phyloP scores from a whole-genome alignment of 2,797 vertebrate species.

The Botia kubotai region DNA sequence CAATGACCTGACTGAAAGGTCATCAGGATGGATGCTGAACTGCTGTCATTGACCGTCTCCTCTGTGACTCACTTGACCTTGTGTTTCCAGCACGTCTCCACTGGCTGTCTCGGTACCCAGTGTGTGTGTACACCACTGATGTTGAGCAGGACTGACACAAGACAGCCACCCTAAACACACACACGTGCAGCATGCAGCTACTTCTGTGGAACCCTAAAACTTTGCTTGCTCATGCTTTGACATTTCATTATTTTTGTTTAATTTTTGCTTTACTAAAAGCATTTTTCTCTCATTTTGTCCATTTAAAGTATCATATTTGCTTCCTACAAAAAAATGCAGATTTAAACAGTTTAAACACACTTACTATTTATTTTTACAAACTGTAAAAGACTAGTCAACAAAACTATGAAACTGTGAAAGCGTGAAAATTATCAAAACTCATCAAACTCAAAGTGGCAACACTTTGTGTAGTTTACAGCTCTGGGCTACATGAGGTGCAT shows the following conservation, averaged over 20 bases:
- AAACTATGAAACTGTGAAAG: too few species aligned
- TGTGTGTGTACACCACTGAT: slow-evolving; percentile 32
- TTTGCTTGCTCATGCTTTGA: not conserved
- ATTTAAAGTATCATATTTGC: not conserved
- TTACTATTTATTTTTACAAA: too few species aligned
- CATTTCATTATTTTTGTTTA: slow-evolving; percentile 10
- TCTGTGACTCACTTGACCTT: slow-evolving; percentile 33
- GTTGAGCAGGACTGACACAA: slow-evolving; percentile 59
- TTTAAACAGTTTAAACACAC: too few species aligned
- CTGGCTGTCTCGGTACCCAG: slow-evolving; percentile 25
- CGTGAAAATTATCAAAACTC: too few species aligned
- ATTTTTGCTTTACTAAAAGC: not conserved
- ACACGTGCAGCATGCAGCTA: not conserved
- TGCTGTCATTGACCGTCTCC: slow-evolving; percentile 25
- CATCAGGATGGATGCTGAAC: slow-evolving; percentile 9
- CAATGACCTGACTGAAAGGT: slow-evolving; percentile 13
- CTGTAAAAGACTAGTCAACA: too few species aligned
- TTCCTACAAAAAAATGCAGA: not conserved
- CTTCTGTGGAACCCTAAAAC: slow-evolving; percentile 17
- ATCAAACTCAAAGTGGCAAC: too few species aligned
- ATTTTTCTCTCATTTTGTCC: not conserved
- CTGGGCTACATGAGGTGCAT: too few species aligned
- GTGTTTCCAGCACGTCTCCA: slow-evolving; percentile 26
- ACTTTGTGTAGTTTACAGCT: too few species aligned
- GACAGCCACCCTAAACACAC: slow-evolving; percentile 44